Conservation (phyloP, 92 coral and sea anemone genomes). For the Epizoanthus rinbou region DNA sequence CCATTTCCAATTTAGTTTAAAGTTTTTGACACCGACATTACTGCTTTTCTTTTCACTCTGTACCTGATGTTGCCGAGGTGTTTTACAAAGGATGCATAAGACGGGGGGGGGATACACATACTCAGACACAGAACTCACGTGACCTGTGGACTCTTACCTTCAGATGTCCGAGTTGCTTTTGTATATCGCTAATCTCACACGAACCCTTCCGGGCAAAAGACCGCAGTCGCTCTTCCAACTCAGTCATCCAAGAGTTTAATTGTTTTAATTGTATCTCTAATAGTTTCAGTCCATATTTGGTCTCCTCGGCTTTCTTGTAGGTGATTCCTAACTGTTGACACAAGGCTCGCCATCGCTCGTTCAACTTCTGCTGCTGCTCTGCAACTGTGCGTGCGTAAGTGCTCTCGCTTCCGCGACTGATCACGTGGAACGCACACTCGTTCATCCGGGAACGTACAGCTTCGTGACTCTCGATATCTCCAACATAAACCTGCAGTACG, state of each 20-base stretch:
- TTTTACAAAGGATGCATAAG: too few species aligned
- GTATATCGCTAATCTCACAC: conserved; percentile 78
- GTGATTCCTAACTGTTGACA: conserved; percentile 98
- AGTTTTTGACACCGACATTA: too few species aligned
- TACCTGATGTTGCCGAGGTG: too few species aligned
- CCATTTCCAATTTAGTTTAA: too few species aligned
- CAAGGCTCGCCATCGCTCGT: conserved; percentile 96
- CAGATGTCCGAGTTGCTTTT: conserved; percentile 69
- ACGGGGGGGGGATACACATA: too few species aligned
- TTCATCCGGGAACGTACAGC: conserved; percentile 81
- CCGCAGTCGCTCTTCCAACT: conserved; percentile 75
- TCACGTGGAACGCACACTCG: conserved; percentile 85
- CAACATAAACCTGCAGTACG: conserved; percentile 81
- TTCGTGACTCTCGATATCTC: conserved; percentile 95
- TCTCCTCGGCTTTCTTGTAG: conserved; percentile 97
- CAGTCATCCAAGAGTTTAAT: conserved; percentile 92
- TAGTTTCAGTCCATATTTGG: conserved; percentile 87
- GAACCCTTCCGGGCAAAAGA: conserved; percentile 60
- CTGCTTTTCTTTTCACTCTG: too few species aligned
- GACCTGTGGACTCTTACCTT: conserved; percentile 58
- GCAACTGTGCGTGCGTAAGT: conserved; percentile 81
- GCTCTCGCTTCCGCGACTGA: conserved; percentile 86
- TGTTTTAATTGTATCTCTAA: conserved; percentile 91
- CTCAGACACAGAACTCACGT: too few species aligned
- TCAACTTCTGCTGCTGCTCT: conserved; percentile 79